A percentile compares a stretch with the other conserved stretches of the same genome.
Conservation (phyloP, 2,888 invertebrate genomes). For the Machimus rusticus region DNA sequence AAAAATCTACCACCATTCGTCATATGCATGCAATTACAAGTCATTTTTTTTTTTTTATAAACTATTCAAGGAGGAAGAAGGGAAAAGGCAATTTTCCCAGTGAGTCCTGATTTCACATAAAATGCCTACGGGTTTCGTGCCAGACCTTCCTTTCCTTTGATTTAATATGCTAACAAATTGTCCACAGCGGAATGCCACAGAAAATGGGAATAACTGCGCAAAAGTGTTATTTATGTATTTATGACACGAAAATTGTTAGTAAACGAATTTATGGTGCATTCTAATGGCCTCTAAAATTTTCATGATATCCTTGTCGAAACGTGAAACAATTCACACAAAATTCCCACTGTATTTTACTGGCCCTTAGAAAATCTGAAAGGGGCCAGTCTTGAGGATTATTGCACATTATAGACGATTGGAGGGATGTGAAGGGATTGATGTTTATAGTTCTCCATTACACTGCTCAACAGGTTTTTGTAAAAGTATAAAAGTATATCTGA, state of each 20-base stretch:
- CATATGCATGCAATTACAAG: background rate
- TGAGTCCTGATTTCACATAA: background rate
- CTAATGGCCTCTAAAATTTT: constrained; percentile 24
- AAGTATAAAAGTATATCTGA: no score
- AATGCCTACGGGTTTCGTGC: background rate
- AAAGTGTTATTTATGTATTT: constrained; percentile 34
- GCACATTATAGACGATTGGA: background rate
- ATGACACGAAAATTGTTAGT: constrained; percentile 33
- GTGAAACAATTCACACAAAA: constrained; percentile 18
- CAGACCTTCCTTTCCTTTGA: background rate
- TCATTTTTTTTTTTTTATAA: background rate
- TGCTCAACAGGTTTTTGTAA: no score
- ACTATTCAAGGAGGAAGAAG: background rate
- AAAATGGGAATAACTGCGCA: background rate
- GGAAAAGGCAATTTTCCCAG: background rate
- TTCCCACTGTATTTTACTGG: background rate
- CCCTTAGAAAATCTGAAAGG: background rate
- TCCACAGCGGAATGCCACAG: background rate
- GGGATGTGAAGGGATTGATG: background rate
- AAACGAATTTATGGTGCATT: constrained; percentile 35
- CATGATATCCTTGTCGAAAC: background rate
- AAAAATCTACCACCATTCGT: background rate
- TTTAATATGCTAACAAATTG: constrained; percentile 29
- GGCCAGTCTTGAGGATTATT: background rate
- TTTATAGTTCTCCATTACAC: background rate